A percentile compares a stretch with the other conserved stretches of the same genome.
These are phyloP conservation scores for Paraescarpia echinospica DNA, from an alignment of 1,140 invertebrate species.

Conservation along the genomic window DNA sequence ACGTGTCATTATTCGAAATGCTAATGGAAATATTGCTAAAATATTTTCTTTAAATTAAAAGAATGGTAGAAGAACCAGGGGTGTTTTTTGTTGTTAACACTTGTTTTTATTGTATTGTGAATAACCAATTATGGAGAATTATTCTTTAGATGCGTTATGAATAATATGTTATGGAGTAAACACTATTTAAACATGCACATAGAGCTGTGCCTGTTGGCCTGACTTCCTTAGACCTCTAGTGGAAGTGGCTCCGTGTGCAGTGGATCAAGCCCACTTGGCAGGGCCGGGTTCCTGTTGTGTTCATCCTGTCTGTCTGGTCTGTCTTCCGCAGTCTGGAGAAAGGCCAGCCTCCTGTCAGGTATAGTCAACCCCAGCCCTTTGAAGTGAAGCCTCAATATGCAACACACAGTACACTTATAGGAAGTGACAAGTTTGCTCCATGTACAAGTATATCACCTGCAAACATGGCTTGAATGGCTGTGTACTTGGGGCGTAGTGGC, in stretches of 20 bases:
- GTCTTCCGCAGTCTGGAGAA: not conserved
- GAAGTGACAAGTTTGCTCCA: conserved; percentile 4
- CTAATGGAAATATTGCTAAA: no score
- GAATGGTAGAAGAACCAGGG: no score
- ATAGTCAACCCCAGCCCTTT: not conserved
- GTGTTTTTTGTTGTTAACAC: no score
- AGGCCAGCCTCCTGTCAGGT: not conserved
- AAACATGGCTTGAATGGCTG: not conserved
- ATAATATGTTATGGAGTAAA: no score
- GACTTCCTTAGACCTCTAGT: not conserved
- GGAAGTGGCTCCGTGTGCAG: not conserved
- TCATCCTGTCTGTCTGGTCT: not conserved
- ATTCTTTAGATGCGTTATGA: no score
- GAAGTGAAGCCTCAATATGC: not conserved
- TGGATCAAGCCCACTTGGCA: not conserved
- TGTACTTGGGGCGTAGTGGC: not conserved
- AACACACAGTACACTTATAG: not conserved
- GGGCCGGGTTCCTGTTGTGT: not conserved
- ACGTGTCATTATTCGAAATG: no score
- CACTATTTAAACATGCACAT: no score
- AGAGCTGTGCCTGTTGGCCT: not conserved
- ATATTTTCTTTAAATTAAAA: no score
- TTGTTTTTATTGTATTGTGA: no score
- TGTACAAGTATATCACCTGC: not conserved
- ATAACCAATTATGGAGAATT: no score